phyloP scores from a whole-genome alignment of 2,113 vertebrate species.

The Hyperopisus bebe region DNA sequence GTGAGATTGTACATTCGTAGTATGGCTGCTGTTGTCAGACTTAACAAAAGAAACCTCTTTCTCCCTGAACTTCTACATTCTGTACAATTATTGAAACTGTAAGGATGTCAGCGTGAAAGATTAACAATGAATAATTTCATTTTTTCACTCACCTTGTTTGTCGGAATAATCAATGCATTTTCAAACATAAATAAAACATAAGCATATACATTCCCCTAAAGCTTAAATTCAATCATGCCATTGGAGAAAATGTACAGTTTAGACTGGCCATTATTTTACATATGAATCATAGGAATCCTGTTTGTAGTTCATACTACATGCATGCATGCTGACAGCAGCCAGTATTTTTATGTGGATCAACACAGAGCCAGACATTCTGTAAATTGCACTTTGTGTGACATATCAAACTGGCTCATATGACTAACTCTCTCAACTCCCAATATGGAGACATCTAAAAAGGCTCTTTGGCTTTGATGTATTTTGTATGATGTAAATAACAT shows the following conservation, averaged over 20 bases:
- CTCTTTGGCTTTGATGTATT: background rate
- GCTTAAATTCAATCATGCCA: background rate
- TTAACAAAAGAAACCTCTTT: background rate
- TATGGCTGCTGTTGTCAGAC: background rate
- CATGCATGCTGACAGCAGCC: background rate
- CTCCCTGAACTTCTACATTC: background rate
- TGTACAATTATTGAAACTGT: background rate
- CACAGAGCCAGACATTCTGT: background rate
- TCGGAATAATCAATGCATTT: background rate
- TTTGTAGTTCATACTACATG: background rate
- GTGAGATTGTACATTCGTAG: background rate
- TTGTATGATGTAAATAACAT: too few species aligned
- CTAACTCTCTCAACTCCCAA: background rate
- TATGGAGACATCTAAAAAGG: background rate
- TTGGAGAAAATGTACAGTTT: background rate
- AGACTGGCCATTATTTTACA: background rate
- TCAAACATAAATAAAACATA: background rate
- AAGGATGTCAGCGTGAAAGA: background rate
- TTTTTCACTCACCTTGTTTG: background rate
- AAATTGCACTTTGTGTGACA: too few species aligned
- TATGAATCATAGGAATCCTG: background rate
- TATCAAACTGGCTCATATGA: background rate
- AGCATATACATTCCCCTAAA: background rate
- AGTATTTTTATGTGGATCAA: background rate
- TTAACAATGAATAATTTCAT: background rate